phyloP scores from a whole-genome alignment of 2,113 vertebrate species.

The Callopanchax toddi region DNA sequence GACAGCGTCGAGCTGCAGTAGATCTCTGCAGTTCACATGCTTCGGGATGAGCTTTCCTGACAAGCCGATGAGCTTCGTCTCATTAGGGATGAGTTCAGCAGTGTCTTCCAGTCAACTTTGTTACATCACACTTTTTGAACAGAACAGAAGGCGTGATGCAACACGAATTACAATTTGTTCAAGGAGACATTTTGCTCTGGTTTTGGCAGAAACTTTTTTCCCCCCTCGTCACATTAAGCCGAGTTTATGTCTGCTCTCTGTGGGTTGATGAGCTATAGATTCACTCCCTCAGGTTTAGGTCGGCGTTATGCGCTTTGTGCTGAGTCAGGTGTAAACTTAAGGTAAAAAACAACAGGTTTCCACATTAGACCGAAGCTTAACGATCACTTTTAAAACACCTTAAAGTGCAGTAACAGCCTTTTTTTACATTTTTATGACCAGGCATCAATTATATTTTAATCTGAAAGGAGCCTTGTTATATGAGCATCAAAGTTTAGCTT shows the following conservation, averaged over 20 bases:
- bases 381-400: no score
- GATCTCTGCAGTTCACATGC: constrained; percentile 29
- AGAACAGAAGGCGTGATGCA: constrained; percentile 64
- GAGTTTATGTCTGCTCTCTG: constrained; percentile 59
- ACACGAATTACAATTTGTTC: constrained; percentile 69
- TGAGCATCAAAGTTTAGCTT: no score
- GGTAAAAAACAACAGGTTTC: neutral
- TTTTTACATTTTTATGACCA: neutral
- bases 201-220: constrained; percentile 66
- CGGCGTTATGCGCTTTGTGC: constrained; percentile 28
- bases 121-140: constrained; percentile 27
- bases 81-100: constrained; percentile 35
- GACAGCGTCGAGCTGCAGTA: constrained; percentile 26
- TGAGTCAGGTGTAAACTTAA: neutral
- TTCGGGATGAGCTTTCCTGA: constrained; percentile 21
- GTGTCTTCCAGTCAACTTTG: neutral
- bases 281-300: constrained; percentile 36
- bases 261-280: neutral
- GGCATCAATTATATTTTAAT: neutral
- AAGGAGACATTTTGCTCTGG: constrained; percentile 52
- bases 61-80: constrained; percentile 26
- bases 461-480: neutral
- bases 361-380: neutral
- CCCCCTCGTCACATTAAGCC: constrained; percentile 37
- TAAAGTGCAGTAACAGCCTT: no score